Percentiles rank a stretch among this genome's conserved stretches.
Conservation (phyloP, 2,113 vertebrate genomes). For the Dasyurus viverrinus region DNA sequence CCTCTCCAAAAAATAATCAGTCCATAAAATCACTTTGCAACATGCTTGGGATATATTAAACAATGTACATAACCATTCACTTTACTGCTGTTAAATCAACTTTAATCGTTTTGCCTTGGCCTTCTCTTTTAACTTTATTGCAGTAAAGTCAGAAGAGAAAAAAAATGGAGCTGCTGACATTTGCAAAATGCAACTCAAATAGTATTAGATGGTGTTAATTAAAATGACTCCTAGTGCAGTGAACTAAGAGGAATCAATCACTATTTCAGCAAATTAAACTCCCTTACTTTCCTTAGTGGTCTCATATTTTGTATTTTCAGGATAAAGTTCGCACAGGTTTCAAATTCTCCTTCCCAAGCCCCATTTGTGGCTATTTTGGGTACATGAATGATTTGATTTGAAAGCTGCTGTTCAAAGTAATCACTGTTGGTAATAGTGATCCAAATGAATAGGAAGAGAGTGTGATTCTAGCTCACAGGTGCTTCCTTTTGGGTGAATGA, state of each 20-base stretch:
- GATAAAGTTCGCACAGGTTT: not conserved
- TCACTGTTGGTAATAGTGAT: not conserved
- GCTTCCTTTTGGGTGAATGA: not conserved
- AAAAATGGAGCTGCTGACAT: constrained; percentile 65
- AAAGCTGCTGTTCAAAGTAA: not conserved
- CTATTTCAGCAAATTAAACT: constrained; percentile 37
- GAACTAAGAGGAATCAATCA: constrained; percentile 58
- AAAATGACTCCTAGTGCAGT: constrained; percentile 71
- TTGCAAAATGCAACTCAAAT: constrained; percentile 66
- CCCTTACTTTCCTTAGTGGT: not conserved
- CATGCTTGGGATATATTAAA: constrained; percentile 71
- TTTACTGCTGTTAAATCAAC: constrained; percentile 60
- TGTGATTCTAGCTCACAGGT: not conserved
- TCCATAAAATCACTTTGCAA: constrained; percentile 53
- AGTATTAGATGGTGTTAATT: constrained; percentile 72
- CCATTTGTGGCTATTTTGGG: not conserved
- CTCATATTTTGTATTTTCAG: not conserved
- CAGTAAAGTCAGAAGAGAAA: not conserved
- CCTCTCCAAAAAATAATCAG: constrained; percentile 18
- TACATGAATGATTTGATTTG: accelerated
- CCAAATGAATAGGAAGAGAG: not conserved
- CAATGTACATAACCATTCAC: constrained; percentile 67
- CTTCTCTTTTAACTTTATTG: constrained; percentile 32
- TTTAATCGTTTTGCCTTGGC: not conserved
- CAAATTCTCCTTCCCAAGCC: too few species aligned